Evolutionary conservation across 2,797 vertebrate species (phyloP).

Genomic region (Heterohyrax brucei): DNA sequence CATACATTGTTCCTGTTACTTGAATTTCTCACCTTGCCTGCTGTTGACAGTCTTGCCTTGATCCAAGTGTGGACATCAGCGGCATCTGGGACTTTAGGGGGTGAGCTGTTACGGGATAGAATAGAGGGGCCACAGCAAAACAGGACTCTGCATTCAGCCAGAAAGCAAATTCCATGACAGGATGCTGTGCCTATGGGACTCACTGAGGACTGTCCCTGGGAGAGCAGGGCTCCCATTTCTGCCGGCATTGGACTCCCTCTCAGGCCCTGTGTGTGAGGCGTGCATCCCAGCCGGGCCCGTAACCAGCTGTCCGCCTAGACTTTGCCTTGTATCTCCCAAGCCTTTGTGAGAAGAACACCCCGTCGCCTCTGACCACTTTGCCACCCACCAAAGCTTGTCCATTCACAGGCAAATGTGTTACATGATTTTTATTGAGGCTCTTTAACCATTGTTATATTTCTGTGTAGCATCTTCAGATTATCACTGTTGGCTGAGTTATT

Average conservation of each 20-base stretch:
- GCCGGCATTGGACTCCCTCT: fast-evolving
- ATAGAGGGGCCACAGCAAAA: not conserved
- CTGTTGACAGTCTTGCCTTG: not conserved
- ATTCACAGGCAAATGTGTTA: not conserved
- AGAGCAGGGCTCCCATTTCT: not conserved
- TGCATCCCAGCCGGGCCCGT: fast-evolving
- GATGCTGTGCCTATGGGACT: fast-evolving
- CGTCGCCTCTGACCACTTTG: not conserved
- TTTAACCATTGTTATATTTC: not conserved
- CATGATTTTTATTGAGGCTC: not conserved
- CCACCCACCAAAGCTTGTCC: not conserved
- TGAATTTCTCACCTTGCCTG: not conserved
- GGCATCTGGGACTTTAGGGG: not conserved
- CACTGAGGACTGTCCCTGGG: fast-evolving
- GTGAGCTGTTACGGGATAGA: not conserved
- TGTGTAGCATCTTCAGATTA: not conserved
- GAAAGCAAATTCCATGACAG: not conserved
- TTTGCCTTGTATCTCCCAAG: not conserved
- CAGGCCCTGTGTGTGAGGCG: fast-evolving
- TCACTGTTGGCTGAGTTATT: not conserved
- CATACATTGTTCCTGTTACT: not conserved
- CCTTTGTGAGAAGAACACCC: not conserved
- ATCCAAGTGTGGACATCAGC: not conserved
- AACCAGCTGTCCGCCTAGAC: not conserved
- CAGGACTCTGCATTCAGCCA: not conserved